Evolutionary conservation across 2,797 vertebrate species (phyloP).

Genomic region (Telmatherina bonti): DNA sequence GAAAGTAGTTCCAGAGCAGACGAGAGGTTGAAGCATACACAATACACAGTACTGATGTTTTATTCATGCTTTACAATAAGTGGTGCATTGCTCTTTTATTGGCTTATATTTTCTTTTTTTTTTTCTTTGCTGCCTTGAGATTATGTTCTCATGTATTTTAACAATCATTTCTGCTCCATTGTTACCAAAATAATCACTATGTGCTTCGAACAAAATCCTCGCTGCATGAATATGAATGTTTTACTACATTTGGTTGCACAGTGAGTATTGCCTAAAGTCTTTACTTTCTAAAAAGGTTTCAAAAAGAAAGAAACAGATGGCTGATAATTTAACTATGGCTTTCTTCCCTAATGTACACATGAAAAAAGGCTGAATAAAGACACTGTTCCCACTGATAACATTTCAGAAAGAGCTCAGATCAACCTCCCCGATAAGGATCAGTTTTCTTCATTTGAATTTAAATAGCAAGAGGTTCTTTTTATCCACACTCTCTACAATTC

Average conservation of each 20-base stretch:
- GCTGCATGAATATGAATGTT: neutral
- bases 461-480: conserved; percentile 12
- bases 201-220: neutral
- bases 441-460: conserved; percentile 22
- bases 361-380: neutral
- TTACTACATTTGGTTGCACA: neutral
- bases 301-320: neutral
- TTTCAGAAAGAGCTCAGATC: conserved; percentile 3
- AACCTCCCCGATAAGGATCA: neutral
- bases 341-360: neutral
- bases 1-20: neutral
- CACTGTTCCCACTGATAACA: conserved; percentile 2
- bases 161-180: neutral
- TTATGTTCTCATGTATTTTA: neutral
- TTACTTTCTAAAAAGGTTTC: neutral
- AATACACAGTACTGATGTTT: neutral
- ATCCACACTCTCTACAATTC: conserved; percentile 1
- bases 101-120: neutral
- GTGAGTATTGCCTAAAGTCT: neutral
- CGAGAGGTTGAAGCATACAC: neutral
- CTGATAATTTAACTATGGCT: neutral
- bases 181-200: conserved; percentile 5
- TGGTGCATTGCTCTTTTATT: neutral
- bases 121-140: neutral
- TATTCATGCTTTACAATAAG: neutral